Conservation (phyloP, 1,140 invertebrate genomes). For the Magallana gigas region DNA sequence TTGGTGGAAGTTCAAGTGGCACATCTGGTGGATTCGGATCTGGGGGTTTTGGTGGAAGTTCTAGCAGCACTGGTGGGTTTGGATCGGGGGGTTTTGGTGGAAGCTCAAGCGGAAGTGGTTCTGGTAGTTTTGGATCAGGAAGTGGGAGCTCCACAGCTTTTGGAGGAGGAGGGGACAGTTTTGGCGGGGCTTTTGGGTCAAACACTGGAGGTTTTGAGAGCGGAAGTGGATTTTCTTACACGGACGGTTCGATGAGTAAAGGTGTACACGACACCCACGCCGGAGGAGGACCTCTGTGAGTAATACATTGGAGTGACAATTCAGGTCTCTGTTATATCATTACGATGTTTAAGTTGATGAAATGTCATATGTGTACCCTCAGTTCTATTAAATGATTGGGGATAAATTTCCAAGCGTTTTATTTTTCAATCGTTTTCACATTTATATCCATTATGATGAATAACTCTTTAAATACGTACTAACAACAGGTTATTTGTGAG, state of each 20-base stretch:
- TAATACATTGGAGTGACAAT: too few relatives aligned
- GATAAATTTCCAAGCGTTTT: too few relatives aligned
- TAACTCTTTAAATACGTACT: too few relatives aligned
- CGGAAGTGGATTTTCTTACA: slow-evolving; percentile 12
- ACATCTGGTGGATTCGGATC: neutral
- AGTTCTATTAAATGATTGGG: too few relatives aligned
- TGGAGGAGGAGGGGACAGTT: slow-evolving; percentile 1
- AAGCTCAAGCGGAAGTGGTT: neutral
- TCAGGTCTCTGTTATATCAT: too few relatives aligned
- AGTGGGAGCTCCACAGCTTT: neutral
- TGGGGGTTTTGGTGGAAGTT: neutral
- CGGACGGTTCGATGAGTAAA: slow-evolving; percentile 3
- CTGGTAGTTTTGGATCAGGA: neutral
- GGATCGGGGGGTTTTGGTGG: neutral
- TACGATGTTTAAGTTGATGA: too few relatives aligned
- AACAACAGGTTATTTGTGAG: too few relatives aligned
- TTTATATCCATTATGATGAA: too few relatives aligned
- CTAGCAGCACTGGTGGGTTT: neutral
- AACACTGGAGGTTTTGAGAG: neutral
- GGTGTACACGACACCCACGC: neutral
- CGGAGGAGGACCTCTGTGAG: neutral
- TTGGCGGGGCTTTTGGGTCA: neutral
- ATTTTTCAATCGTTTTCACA: too few relatives aligned
- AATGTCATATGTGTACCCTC: too few relatives aligned
- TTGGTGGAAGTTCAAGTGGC: slow-evolving; percentile 31